A percentile compares a stretch with the other conserved stretches of the same genome.
phyloP scores from a whole-genome alignment of 1,140 invertebrate species.

The Adelges cooleyi region DNA sequence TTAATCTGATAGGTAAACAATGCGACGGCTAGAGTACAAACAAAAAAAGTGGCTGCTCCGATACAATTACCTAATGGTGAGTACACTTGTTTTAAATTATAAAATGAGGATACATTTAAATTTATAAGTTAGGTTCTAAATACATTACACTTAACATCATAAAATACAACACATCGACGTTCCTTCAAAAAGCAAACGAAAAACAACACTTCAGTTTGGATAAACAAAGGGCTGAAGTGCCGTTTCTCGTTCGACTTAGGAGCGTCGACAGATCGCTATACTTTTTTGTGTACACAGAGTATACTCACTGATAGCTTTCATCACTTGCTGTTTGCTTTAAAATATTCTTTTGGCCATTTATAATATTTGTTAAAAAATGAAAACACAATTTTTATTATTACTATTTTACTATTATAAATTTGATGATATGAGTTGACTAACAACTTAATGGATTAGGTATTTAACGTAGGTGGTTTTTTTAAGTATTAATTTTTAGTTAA shows the following conservation, averaged over 20 bases:
- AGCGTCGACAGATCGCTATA: too few species aligned
- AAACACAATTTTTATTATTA: background rate
- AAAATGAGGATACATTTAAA: background rate
- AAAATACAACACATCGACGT: slow-evolving; percentile 7
- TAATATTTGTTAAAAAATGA: too few species aligned
- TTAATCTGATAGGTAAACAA: slow-evolving; percentile 74
- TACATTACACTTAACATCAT: background rate
- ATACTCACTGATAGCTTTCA: slow-evolving; percentile 1
- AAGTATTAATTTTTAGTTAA: slow-evolving; percentile 1
- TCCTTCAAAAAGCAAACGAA: too few species aligned
- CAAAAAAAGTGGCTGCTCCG: slow-evolving; percentile 73
- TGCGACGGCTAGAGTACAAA: slow-evolving; percentile 93
- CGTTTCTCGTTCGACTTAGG: too few species aligned
- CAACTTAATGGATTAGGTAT: background rate
- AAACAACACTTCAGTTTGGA: too few species aligned
- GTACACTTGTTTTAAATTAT: slow-evolving; percentile 37
- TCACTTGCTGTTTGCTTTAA: slow-evolving; percentile 21
- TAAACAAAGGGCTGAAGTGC: too few species aligned
- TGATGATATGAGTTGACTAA: background rate
- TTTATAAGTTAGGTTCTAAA: background rate
- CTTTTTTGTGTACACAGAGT: background rate
- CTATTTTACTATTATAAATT: background rate
- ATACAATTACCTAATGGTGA: slow-evolving; percentile 80
- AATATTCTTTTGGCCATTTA: slow-evolving; percentile 10
- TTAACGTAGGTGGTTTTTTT: slow-evolving; percentile 16